A percentile compares a stretch with the other conserved stretches of the same genome.
Conservation (phyloP, 1,140 invertebrate genomes). For the Drosophila bocki region DNA sequence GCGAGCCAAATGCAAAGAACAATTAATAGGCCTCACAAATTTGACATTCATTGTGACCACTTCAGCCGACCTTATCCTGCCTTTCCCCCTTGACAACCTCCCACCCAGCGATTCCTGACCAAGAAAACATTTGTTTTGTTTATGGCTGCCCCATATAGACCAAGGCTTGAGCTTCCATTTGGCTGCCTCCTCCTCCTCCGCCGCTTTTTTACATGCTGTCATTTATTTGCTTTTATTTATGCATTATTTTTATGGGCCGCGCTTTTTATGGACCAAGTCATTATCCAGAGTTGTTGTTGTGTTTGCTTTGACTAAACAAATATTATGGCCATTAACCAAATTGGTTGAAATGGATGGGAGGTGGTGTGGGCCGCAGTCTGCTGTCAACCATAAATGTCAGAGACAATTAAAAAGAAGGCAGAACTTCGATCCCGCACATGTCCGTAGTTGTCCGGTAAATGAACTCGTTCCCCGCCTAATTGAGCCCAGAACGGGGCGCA, state of each 20-base stretch:
- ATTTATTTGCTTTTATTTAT: slow-evolving; percentile 83
- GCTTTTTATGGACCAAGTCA: slow-evolving; percentile 73
- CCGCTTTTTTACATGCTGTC: slow-evolving; percentile 69
- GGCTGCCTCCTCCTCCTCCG: not conserved
- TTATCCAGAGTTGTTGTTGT: slow-evolving; percentile 70
- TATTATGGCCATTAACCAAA: slow-evolving; percentile 82
- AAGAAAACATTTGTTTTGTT: slow-evolving; percentile 48
- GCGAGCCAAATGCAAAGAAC: slow-evolving; percentile 59
- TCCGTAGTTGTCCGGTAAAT: slow-evolving; percentile 48
- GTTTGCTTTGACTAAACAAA: slow-evolving; percentile 82
- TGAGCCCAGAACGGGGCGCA: slow-evolving; percentile 43
- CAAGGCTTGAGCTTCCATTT: slow-evolving; percentile 23
- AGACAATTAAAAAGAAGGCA: slow-evolving; percentile 54
- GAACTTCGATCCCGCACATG: slow-evolving; percentile 34
- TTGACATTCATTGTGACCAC: slow-evolving; percentile 74
- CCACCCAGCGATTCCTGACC: slow-evolving; percentile 22
- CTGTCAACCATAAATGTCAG: slow-evolving; percentile 50
- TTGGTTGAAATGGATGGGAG: slow-evolving; percentile 59
- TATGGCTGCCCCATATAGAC: slow-evolving; percentile 36
- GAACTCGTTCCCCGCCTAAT: slow-evolving; percentile 45
- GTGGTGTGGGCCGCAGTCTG: slow-evolving; percentile 3
- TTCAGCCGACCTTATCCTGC: slow-evolving; percentile 35
- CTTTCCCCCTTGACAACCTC: slow-evolving; percentile 15
- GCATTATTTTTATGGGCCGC: slow-evolving; percentile 78
- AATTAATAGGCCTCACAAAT: slow-evolving; percentile 80